Base-by-base conservation (phyloP, 2,888 invertebrate species). In the Macroteleia sp. region DNA sequence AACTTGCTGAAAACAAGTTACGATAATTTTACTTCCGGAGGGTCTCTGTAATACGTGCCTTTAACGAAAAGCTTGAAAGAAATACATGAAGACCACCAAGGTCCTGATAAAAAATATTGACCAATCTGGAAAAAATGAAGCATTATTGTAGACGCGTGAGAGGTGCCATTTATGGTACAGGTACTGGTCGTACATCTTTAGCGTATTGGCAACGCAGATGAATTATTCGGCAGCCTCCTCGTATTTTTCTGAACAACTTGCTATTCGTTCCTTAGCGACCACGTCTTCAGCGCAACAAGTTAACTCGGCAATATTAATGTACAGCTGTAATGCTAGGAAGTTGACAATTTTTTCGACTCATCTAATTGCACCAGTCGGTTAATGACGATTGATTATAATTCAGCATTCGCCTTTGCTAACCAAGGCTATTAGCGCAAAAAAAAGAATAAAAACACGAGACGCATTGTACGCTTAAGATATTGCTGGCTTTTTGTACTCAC, bases 171-270 rank as follows among this genome's bases (percentile, higher is more conserved):
- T 75, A 67, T 41, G 50, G 62, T 41, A 56, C 61, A 61, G 62
- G 69, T 69, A 69, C 56, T 19, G 67, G 25, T 52, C 39, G 61
- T 75, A 62, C 61, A 62, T 75, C 69, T 66, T 41, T 30, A 32
- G 36, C 54, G 28, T 54, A 44, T 46, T 62, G 46, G 62, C 67
- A 54, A 50, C 56, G 41, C 44, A 64, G 64, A 77, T 70, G 70
- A 77, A 77, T 77, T 70, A 77, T 77, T 70, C 66, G 70, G 59
- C 54, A 59, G 36, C 32, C 30, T 69, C 54, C 20, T 56, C 46
- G 59, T 50, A 66, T 64, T 77, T 70, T 70, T 77, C 54, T 41
- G n/a, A n/a, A n/a, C n/a, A n/a, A n/a, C n/a, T n/a, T n/a, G n/a
- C n/a, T n/a, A n/a, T n/a, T n/a, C n/a, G n/a, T n/a, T n/a, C n/a